phyloP scores from a whole-genome alignment of 2,113 vertebrate genomes.

The Elanus axillaris region DNA sequence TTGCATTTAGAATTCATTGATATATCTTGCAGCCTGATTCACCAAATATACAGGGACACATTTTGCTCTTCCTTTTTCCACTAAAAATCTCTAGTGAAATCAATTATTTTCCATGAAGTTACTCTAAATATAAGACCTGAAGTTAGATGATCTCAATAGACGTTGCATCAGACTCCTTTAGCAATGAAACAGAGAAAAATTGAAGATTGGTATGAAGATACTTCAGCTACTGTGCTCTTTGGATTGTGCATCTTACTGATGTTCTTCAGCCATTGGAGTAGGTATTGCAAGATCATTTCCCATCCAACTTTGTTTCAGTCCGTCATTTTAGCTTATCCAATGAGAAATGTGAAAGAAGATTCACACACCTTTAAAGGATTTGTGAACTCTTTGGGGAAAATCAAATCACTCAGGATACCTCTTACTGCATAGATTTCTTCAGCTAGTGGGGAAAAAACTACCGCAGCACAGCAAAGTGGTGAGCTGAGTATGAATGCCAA shows the following conservation, averaged over 20 bases:
- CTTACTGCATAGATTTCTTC: not conserved
- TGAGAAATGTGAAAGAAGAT: not conserved
- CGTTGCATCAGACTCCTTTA: not conserved
- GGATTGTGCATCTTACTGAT: not conserved
- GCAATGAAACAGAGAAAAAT: not conserved
- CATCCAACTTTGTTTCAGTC: not conserved
- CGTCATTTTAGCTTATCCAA: not conserved
- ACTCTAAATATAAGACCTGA: not conserved
- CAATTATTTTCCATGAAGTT: not conserved
- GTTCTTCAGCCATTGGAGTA: not conserved
- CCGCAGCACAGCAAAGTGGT: not conserved
- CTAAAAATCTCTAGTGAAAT: not conserved
- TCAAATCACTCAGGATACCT: not conserved
- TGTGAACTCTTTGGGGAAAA: not conserved
- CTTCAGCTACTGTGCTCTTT: not conserved
- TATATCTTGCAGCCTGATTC: not conserved
- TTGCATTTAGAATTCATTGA: not conserved
- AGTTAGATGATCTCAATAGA: not conserved
- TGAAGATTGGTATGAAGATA: not conserved
- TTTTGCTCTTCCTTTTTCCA: not conserved
- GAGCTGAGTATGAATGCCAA: not conserved
- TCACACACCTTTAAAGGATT: not conserved
- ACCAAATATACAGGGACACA: not conserved
- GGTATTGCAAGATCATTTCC: not conserved
- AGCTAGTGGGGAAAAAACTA: not conserved